Evolutionary conservation across 2,113 vertebrate genomes (phyloP).

Genomic region (Scopus umbretta): DNA sequence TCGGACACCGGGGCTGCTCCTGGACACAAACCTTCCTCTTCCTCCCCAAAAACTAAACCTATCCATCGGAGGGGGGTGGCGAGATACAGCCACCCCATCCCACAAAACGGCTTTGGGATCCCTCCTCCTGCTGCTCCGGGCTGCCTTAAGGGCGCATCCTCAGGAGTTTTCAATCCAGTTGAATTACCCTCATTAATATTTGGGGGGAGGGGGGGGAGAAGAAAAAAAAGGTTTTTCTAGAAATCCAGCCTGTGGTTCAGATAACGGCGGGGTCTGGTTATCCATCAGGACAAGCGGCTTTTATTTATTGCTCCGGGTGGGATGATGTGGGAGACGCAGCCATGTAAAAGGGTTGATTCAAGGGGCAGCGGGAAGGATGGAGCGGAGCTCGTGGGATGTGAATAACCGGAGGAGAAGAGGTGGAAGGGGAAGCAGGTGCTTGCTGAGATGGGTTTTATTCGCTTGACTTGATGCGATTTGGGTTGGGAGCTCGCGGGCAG

Average conservation of each 20-base stretch:
- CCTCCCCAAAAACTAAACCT: background rate
- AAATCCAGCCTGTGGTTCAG: background rate
- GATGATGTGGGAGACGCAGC: background rate
- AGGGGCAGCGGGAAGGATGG: background rate
- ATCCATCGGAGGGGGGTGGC: background rate
- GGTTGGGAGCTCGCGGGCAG: background rate
- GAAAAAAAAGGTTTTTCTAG: background rate
- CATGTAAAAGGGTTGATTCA: background rate
- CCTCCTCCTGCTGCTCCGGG: background rate
- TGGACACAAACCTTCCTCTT: background rate
- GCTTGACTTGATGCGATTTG: background rate
- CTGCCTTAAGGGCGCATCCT: background rate
- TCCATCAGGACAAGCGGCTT: background rate
- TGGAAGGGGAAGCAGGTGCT: constrained; percentile 31
- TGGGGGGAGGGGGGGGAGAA: fast-evolving
- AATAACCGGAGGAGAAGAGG: background rate
- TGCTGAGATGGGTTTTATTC: background rate
- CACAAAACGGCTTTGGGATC: background rate
- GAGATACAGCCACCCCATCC: background rate
- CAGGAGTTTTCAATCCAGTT: background rate
- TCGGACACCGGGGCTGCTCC: background rate
- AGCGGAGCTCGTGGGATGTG: background rate
- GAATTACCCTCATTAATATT: background rate
- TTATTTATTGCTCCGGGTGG: background rate
- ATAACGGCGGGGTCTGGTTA: background rate